phyloP scores from a whole-genome alignment of 2,888 invertebrate genomes.

The Lepidocyrtinus sp. region DNA sequence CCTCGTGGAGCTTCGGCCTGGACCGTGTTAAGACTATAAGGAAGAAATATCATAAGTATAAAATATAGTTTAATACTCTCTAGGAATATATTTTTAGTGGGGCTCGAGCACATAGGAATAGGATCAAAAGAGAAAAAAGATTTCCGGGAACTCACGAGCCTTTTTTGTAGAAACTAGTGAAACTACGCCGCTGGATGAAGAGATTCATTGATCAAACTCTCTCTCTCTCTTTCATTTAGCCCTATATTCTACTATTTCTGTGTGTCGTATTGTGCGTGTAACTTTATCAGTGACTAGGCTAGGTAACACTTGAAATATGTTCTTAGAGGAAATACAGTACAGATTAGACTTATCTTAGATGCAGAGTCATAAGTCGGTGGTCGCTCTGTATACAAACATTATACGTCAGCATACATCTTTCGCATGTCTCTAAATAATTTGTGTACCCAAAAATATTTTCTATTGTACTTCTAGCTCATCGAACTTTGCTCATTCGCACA shows the following conservation, averaged over 20 bases:
- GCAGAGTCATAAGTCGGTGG: too few relatives aligned
- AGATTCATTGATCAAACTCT: conserved; percentile 63
- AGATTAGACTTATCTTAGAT: not conserved
- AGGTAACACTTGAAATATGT: not conserved
- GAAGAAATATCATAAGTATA: conserved; percentile 36
- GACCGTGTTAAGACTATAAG: conserved; percentile 32
- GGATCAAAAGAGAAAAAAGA: conserved; percentile 24
- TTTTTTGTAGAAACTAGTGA: conserved; percentile 15
- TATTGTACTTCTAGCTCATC: conserved; percentile 24
- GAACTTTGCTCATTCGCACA: conserved; percentile 24
- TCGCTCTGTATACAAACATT: not conserved
- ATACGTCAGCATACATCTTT: not conserved
- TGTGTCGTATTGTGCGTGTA: conserved; percentile 3
- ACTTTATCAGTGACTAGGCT: not conserved
- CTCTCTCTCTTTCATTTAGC: conserved; percentile 19
- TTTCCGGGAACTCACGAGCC: conserved; percentile 60
- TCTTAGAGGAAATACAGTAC: not conserved
- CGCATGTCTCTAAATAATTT: not conserved
- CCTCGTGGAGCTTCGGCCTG: conserved; percentile 48
- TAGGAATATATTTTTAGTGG: not conserved
- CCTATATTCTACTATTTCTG: not conserved
- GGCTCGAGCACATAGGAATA: conserved; percentile 39
- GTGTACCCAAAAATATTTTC: conserved; percentile 7
- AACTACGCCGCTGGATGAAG: conserved; percentile 51
- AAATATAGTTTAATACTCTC: not conserved